Evolutionary conservation across 2,888 invertebrate species (phyloP).

Genomic region (Ichneumoninae sp.): DNA sequence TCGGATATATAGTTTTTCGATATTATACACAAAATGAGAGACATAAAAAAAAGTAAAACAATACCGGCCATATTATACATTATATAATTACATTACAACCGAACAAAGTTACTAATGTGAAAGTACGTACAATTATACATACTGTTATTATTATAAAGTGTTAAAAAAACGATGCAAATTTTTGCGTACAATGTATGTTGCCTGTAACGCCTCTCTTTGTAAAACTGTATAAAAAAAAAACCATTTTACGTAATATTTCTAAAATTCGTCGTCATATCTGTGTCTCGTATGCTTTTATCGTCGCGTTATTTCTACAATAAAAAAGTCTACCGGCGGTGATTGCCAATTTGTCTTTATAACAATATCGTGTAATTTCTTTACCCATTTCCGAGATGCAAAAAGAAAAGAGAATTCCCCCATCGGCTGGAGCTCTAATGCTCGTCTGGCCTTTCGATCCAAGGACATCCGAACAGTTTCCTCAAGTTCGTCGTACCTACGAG

Average conservation of each 20-base stretch:
- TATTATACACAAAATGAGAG: slow-evolving; percentile 44
- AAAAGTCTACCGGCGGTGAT: slow-evolving; percentile 41
- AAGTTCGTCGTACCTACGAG: slow-evolving; percentile 23
- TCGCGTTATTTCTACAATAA: slow-evolving; percentile 63
- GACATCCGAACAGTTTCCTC: slow-evolving; percentile 14
- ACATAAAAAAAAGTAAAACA: slow-evolving; percentile 29
- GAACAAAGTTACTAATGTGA: slow-evolving; percentile 27
- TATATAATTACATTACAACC: slow-evolving; percentile 15
- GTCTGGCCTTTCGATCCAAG: slow-evolving; percentile 20
- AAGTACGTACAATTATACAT: slow-evolving; percentile 29
- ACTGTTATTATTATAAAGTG: neutral
- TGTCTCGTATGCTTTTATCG: slow-evolving; percentile 61
- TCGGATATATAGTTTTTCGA: slow-evolving; percentile 60
- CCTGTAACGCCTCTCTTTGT: slow-evolving; percentile 24
- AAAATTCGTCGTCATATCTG: slow-evolving; percentile 25
- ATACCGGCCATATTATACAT: slow-evolving; percentile 59
- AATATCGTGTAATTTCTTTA: neutral
- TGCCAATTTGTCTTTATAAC: slow-evolving; percentile 30
- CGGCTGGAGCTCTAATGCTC: neutral
- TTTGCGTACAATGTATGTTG: slow-evolving; percentile 19
- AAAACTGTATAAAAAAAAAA: neutral
- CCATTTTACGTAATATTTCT: slow-evolving; percentile 31
- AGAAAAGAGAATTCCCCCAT: neutral
- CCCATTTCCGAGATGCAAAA: neutral
- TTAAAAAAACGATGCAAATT: neutral